A percentile compares a stretch with the other conserved stretches of the same genome.
These are phyloP conservation scores for Anisognathus igniventris DNA, from an alignment of 2,797 vertebrate genomes.

Conservation along the genomic window DNA sequence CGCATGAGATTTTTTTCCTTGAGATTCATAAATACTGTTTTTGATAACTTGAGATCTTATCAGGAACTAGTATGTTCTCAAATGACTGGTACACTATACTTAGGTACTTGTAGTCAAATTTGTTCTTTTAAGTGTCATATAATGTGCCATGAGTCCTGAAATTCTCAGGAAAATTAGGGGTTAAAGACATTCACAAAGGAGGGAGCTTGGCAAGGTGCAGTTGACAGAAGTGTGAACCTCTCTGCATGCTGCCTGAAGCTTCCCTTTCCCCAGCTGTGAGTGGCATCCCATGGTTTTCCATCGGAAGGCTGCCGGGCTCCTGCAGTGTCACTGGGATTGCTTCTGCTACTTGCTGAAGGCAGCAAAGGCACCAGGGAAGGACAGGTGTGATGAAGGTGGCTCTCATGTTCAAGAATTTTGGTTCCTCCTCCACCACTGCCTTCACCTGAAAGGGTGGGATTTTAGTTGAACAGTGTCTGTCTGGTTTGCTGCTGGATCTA, in stretches of 20 bases:
- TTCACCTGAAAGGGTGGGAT: background rate
- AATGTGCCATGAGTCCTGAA: background rate
- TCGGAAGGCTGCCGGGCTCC: fast-evolving
- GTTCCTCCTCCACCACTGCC: background rate
- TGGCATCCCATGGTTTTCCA: background rate
- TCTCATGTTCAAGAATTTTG: background rate
- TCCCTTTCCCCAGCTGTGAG: background rate
- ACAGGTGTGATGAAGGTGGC: background rate
- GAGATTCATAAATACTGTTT: background rate
- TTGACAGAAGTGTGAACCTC: background rate
- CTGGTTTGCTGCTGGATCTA: background rate
- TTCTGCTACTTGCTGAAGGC: background rate
- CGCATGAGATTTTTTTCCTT: background rate
- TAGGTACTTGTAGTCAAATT: background rate
- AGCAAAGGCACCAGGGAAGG: background rate
- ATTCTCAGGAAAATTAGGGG: background rate
- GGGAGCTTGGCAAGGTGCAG: background rate
- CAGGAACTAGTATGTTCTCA: background rate
- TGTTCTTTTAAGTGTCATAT: background rate
- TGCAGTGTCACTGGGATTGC: fast-evolving
- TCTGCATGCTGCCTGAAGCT: background rate
- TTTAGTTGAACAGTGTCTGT: background rate
- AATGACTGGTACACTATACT: background rate
- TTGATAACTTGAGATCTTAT: background rate
- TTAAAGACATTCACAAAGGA: background rate